Conservation (phyloP, 2,888 invertebrate species). For the Glaucopsyche alexis region DNA sequence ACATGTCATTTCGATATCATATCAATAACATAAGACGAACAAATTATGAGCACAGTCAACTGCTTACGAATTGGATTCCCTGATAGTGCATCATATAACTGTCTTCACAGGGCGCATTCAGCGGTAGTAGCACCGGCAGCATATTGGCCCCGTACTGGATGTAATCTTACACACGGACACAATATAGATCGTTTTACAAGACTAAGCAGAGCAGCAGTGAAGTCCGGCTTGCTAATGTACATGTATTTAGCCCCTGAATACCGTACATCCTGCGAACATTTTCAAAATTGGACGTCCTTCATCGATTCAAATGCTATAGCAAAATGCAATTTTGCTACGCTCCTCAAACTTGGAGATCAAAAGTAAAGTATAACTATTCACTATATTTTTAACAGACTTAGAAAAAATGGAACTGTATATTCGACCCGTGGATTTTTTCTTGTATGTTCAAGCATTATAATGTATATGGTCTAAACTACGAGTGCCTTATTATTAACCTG, state of each 20-base stretch:
- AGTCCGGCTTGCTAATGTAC: not conserved
- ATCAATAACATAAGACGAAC: too few relatives aligned
- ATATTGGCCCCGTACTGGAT: not conserved
- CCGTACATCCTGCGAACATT: not conserved
- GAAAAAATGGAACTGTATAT: too few relatives aligned
- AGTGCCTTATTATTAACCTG: too few relatives aligned
- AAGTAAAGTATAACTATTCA: not conserved
- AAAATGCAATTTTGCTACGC: not conserved
- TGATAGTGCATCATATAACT: too few relatives aligned
- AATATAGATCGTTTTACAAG: not conserved
- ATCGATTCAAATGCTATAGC: not conserved
- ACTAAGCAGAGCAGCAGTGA: not conserved
- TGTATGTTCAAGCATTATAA: too few relatives aligned
- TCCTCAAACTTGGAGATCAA: not conserved
- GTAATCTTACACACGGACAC: not conserved
- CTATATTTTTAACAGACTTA: not conserved
- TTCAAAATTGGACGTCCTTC: not conserved
- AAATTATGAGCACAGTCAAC: too few relatives aligned
- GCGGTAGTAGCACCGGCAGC: conserved; percentile 3
- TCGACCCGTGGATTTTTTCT: too few relatives aligned
- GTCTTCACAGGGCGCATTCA: not conserved
- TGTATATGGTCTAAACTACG: too few relatives aligned
- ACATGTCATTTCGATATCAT: too few relatives aligned
- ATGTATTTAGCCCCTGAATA: not conserved
- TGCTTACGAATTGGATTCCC: too few relatives aligned